Conservation (phyloP, 2,113 vertebrate species). For the Pangasianodon gigas region DNA sequence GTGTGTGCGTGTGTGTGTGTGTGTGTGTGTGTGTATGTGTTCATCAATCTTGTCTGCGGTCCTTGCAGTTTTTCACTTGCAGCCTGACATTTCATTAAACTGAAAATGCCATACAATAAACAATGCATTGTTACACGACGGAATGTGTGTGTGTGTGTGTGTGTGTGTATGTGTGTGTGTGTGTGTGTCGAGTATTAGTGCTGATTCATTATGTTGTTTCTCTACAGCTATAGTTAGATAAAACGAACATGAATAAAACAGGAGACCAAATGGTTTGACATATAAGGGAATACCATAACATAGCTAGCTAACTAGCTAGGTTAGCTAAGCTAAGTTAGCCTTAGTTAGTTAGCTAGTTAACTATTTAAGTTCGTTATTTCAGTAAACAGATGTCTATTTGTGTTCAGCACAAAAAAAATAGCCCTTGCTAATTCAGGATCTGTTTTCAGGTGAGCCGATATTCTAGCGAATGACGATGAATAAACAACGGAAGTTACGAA, state of each 20-base stretch:
- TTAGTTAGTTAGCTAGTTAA: background rate
- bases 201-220: constrained; percentile 34
- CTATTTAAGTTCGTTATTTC: background rate
- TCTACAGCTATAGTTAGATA: background rate
- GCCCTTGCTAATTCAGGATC: background rate
- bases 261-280: background rate
- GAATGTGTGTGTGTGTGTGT: constrained; percentile 25
- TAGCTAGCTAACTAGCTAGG: background rate
- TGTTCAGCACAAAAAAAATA: background rate
- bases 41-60: background rate
- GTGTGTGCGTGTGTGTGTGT: constrained; percentile 13
- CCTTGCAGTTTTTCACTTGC: constrained; percentile 30
- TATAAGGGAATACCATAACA: background rate
- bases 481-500: background rate
- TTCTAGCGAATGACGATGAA: background rate
- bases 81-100: constrained; percentile 40
- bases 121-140: constrained; percentile 16
- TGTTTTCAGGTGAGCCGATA: background rate
- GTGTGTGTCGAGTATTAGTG: background rate
- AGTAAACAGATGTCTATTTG: background rate
- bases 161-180: constrained; percentile 34
- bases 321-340: too few relatives aligned
- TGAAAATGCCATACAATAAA: constrained; percentile 44
- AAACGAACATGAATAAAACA: background rate
- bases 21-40: constrained; percentile 29